Evolutionary conservation across 2,797 vertebrate genomes (phyloP).

Genomic region (Rostrhamus sociabilis): DNA sequence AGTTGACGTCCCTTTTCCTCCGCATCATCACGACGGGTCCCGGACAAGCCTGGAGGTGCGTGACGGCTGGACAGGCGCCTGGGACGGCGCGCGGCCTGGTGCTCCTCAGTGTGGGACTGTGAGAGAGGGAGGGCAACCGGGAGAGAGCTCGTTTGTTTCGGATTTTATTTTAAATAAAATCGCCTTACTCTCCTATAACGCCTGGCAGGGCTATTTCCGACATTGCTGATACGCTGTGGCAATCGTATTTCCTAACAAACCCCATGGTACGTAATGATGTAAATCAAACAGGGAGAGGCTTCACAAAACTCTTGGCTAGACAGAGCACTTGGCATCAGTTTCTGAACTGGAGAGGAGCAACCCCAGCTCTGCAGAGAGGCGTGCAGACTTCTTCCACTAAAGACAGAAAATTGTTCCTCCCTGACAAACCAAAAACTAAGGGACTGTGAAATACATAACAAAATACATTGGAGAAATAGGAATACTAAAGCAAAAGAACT

Average conservation of each 20-base stretch:
- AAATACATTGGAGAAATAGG: neutral
- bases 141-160: neutral
- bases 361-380: neutral
- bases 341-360: neutral
- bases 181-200: rapidly evolving
- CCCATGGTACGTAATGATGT: rapidly evolving
- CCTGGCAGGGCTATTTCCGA: neutral
- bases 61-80: neutral
- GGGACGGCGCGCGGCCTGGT: rapidly evolving
- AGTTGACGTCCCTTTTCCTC: neutral
- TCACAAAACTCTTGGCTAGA: neutral
- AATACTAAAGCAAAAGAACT: neutral
- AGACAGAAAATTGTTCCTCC: neutral
- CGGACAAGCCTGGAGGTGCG: neutral
- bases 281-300: neutral
- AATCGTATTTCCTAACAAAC: neutral
- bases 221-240: neutral
- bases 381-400: neutral
- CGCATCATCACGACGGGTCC: neutral
- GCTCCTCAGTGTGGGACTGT: neutral
- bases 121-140: neutral
- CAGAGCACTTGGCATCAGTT: neutral
- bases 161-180: neutral
- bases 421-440: neutral
- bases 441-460: neutral